Evolutionary conservation across 2,888 invertebrate genomes (phyloP), one percentile per base, ranked within the genome.

Genomic region (Lordiphosa andalusiaca): DNA sequence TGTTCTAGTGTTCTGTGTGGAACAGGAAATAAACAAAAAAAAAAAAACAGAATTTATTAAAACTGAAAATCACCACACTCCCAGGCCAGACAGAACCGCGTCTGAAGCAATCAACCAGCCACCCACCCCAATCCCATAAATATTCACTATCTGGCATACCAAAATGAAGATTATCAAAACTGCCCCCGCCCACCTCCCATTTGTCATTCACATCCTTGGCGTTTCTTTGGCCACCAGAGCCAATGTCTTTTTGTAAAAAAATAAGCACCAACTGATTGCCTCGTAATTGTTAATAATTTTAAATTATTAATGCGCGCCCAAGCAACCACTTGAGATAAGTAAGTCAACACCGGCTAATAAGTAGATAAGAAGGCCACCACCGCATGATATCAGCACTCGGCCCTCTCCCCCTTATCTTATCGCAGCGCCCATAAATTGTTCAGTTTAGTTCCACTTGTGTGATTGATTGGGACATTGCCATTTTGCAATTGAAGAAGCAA

Each of bases 271-370:
- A 58, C 59, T 80, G 83, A 80, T 80, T 82, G 83, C 49, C 41
- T 41, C 47, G 55, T 80, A 80, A 80, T 80, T 84, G 72, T 80
- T 80, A 66, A 72, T 80, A 80, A 84, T 80, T 77, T 73, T 40
- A 61, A 82, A 71, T 74, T 69, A 81, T 73, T 73, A 84, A 67
- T 63, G 61, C 60, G 54, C 48, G 52, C 44, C 23, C 38, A 37
- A 42, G n/a, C 46, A 40, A 44, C 49, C 64, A 73, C 64, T 67
- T 42, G 6, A 84, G 82, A 84, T 69, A 81, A 57, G 55, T 38
- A 25, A 41, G 36, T 6, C 42, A 39, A 46, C 30, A 9, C 30
- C 62, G 44, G 40, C 36, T 44, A 40, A 25, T 21, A 48, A 49
- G 9, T 21, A 67, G 67, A 60, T 53, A 67, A 44, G 42, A 12